These are phyloP conservation scores for Trichosurus vulpecula DNA, from an alignment of 2,797 vertebrate genomes.

Conservation along the genomic window DNA sequence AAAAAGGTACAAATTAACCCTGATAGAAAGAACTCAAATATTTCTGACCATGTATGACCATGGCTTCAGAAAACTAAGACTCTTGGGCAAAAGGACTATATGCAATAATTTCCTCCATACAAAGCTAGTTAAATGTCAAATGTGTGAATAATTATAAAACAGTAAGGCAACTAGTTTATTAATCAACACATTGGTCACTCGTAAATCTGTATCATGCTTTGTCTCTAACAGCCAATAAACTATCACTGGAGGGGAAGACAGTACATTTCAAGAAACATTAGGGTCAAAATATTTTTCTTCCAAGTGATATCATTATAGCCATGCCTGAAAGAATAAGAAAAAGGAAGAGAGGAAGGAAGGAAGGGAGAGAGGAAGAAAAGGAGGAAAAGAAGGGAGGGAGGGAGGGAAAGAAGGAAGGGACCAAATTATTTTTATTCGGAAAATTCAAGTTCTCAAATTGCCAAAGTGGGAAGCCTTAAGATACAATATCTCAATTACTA, in stretches of 20 bases:
- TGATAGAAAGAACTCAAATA: neutral
- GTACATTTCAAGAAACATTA: neutral
- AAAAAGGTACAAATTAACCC: neutral
- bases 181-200: neutral
- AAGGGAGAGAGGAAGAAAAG: too few species aligned
- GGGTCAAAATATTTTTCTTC: neutral
- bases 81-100: neutral
- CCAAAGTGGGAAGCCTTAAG: neutral
- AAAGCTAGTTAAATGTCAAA: conserved; percentile 42
- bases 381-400: too few species aligned
- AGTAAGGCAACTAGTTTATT: neutral
- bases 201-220: neutral
- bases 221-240: neutral
- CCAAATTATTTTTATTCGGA: neutral
- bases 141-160: conserved; percentile 9
- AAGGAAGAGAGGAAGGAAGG: neutral
- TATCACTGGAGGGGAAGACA: neutral
- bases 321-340: neutral
- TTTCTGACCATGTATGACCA: neutral
- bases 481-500: neutral
- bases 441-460: neutral
- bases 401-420: too few species aligned
- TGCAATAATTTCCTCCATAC: conserved; percentile 29
- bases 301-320: neutral
- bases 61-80: conserved; percentile 33